A percentile compares a stretch with the other conserved stretches of the same genome.
Evolutionary conservation across 2,888 invertebrate species (phyloP).

Genomic region (Philonicus albiceps): DNA sequence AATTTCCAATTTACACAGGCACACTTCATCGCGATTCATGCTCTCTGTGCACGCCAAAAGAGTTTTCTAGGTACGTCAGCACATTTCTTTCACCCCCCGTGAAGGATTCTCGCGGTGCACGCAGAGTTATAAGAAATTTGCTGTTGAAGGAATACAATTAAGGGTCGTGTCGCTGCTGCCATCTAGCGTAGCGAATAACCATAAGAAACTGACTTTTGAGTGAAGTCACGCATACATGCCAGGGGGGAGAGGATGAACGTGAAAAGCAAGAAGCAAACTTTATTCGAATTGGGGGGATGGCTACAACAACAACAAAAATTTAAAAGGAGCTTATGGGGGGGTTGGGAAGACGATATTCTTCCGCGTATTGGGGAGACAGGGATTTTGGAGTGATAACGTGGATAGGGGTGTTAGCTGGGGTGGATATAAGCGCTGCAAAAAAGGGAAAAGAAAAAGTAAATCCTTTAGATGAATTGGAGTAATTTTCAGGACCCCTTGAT

Average conservation of each 20-base stretch:
- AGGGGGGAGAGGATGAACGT: neutral
- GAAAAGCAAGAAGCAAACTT: neutral
- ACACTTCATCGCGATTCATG: neutral
- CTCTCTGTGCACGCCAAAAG: neutral
- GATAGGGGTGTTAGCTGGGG: neutral
- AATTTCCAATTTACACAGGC: conserved; percentile 15
- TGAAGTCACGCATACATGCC: conserved; percentile 1
- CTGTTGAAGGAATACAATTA: conserved; percentile 7
- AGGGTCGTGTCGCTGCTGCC: neutral
- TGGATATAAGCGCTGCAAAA: neutral
- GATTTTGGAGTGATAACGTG: neutral
- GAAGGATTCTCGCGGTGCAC: neutral
- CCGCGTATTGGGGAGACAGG: neutral
- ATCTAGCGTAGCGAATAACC: neutral
- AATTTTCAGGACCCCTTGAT: conserved; percentile 29
- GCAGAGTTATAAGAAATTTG: neutral
- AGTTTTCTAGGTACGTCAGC: neutral
- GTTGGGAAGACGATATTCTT: neutral
- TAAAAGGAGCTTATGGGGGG: neutral
- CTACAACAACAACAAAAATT: neutral
- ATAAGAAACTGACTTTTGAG: neutral
- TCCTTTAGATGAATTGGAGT: conserved; percentile 4
- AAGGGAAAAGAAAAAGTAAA: neutral
- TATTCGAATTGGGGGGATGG: neutral
- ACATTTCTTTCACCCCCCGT: neutral